Evolutionary conservation across 2,113 vertebrate species (phyloP).

Genomic region (Leucosticte australis): DNA sequence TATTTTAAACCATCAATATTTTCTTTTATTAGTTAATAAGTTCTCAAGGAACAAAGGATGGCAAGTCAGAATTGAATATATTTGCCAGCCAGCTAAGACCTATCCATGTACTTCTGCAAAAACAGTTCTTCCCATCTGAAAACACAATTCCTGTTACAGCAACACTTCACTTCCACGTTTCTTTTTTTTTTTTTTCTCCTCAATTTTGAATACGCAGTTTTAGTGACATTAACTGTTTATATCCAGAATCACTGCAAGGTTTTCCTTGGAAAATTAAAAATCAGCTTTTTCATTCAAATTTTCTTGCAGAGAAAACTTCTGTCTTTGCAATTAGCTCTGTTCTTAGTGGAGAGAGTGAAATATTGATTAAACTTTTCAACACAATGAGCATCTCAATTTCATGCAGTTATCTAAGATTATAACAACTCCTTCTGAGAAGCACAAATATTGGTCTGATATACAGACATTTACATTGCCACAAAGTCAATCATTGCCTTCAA

Average conservation of each 20-base stretch:
- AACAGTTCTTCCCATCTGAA: not conserved
- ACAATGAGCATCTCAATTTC: not conserved
- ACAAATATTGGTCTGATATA: not conserved
- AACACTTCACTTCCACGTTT: not conserved
- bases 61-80: not conserved
- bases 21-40: not conserved
- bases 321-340: not conserved
- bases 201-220: not conserved
- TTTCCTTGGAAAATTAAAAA: not conserved
- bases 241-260: not conserved
- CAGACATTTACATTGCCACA: not conserved
- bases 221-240: not conserved
- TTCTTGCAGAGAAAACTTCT: not conserved
- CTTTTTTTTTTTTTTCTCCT: not conserved
- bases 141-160: not conserved
- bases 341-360: not conserved
- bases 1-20: not conserved
- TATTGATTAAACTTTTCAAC: not conserved
- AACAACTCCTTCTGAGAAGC: not conserved
- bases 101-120: not conserved
- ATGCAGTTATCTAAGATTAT: not conserved
- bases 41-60: not conserved
- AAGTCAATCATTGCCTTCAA: not conserved
- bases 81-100: not conserved
- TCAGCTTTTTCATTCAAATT: not conserved